Evolutionary conservation across 2,888 invertebrate genomes (phyloP).

Genomic region (Thereva nobilitata): DNA sequence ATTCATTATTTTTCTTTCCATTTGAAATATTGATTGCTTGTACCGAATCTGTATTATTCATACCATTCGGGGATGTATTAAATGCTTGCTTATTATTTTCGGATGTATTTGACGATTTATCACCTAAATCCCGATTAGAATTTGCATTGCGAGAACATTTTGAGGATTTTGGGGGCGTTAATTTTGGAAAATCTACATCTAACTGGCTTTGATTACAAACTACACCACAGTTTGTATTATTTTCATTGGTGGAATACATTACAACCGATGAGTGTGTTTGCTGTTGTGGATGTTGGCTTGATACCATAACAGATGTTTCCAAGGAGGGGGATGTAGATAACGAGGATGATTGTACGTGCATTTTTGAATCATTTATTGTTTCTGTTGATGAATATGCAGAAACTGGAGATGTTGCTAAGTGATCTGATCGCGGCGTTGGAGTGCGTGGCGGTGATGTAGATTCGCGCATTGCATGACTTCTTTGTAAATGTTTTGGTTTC

Average conservation of each 20-base stretch:
- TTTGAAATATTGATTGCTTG: constrained; percentile 20
- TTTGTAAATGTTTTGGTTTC: constrained; percentile 81
- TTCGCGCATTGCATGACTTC: constrained; percentile 90
- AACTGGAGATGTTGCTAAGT: constrained; percentile 44
- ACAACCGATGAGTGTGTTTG: constrained; percentile 43
- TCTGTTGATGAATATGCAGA: constrained; percentile 46
- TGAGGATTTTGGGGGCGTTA: constrained; percentile 57
- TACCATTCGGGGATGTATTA: constrained; percentile 39
- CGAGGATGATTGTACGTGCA: constrained; percentile 50
- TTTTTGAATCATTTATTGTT: constrained; percentile 48
- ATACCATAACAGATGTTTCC: constrained; percentile 55
- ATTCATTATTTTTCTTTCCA: constrained; percentile 31
- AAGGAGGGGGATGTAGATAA: constrained; percentile 49
- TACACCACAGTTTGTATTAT: constrained; percentile 42
- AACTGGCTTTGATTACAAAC: constrained; percentile 50
- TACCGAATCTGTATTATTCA: constrained; percentile 13
- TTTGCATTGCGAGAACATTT: constrained; percentile 48
- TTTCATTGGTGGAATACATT: constrained; percentile 29
- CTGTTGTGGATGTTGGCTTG: constrained; percentile 51
- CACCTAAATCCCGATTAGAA: constrained; percentile 38
- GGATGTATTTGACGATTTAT: constrained; percentile 40
- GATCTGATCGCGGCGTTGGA: constrained; percentile 59
- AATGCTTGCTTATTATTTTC: constrained; percentile 26
- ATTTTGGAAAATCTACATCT: constrained; percentile 58
- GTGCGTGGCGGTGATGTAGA: constrained; percentile 70